Base-by-base conservation (phyloP, 2,797 vertebrate species). In the Tolypeutes matacus region DNA sequence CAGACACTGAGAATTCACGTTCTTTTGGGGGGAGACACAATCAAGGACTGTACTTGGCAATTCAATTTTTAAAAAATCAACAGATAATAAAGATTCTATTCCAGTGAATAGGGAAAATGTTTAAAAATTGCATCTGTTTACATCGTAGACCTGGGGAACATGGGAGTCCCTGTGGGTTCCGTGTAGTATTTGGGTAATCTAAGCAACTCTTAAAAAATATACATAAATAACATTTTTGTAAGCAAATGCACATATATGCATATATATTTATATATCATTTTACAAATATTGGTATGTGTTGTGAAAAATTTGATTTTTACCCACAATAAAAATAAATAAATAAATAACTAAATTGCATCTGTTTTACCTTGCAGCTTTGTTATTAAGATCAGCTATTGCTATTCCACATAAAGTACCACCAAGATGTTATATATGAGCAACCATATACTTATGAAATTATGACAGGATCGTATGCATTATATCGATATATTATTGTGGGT, bases 11-110 rank as follows among this genome's bases (percentile, higher is more conserved):
- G 70, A 29, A 39, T 53, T 95, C 17, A 67, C 49, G 93, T 94
- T 27, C 84, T 75, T 89, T 89, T 81, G 46, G 27, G 62, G 27
- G 27, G 60, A 95, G 64, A 89, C 29, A 81, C 39, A 91, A 56
- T 64, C 53, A 67, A 91, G 75, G 46, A 21, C 36, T 86, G 77
- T 81, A 93, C n/a, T 94, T 96, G 86, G 88, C 14, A 83, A 92
- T 65, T 62, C 46, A 23, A 56, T 73, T 60, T 36, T 89, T 36
- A 42, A 83, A 85, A 85, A 69, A 25, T 39, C 29, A 91, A 72
- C 8, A 75, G 51, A 93, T 85, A 92, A 82, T 76, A 56, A 97
- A 89, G n/a, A 69, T 91, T 58, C 49, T 88, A 39, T 51, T 78
- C n/a, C 39, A 70, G 29, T 9, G 25, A 84, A 53, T 36, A 51